Base-by-base conservation (phyloP, 53 echinoderm and acorn worm species). In the Zoroaster sp. region DNA sequence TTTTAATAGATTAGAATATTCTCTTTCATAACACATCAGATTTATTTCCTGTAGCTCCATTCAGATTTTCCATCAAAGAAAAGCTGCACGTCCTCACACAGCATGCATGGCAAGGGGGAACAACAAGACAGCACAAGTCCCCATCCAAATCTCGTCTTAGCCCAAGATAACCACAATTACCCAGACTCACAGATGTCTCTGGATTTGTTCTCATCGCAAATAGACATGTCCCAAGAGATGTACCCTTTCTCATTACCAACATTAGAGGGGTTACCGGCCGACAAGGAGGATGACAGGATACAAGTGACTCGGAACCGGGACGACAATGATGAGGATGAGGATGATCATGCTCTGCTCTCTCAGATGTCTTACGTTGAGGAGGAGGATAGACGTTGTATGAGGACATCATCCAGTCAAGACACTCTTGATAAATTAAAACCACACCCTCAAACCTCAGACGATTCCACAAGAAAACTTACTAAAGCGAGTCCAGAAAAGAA, bases 361-460 rank as follows among this genome's bases (percentile, higher is more conserved):
- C 85, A 85, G 36, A 85, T 85, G 85, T 85, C 85, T 7, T 85
- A 71, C 38, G 47, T 49, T 51, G 70, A 71, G 18, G 85, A 37
- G 23, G 69, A 67, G 2, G 71, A 47, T 70, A 23, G 6, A 12
- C 10, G 42, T 36, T 45, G 69, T 21, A 3, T n/a, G 11, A 45
- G 69, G 35, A 44, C 51, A 14, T 20, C 72, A 11, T 17, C 51
- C 4, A 20, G 6, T 8, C 32, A 46, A 35, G 85, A 71, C 25
- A 85, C 31, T 20, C n/a, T 18, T 6, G 20, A 3, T 71, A 47
- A 69, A 20, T 51, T 36, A 12, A 39, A 66, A 81, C 18, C 14
- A 32, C n/a, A 32, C 30, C 31, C 63, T 78, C 55, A 11, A 21
- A 40, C 59, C 52, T 59, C 30, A 11, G 59, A 15, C 37, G 37